Evolutionary conservation across 1,140 invertebrate genomes (phyloP).

Genomic region (Lucilia sericata): DNA sequence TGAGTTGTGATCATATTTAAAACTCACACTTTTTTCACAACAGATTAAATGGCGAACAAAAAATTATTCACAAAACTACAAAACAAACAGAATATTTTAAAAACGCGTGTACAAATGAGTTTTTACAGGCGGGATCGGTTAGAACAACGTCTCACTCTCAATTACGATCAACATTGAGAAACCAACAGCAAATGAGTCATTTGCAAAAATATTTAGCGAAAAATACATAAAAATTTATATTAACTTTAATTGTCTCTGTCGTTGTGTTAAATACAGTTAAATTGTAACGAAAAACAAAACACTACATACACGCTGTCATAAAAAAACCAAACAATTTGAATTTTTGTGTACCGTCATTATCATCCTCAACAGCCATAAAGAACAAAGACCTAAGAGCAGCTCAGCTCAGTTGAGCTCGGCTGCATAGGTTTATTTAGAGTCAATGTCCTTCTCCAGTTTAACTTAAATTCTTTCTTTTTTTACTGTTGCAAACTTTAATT

Average conservation of each 20-base stretch:
- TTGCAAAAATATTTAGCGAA: conserved; percentile 5
- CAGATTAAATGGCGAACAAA: neutral
- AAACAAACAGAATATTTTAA: too few species aligned
- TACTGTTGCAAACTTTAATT: conserved; percentile 1
- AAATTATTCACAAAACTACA: neutral
- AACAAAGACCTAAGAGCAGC: conserved; percentile 1
- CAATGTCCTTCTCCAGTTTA: conserved; percentile 19
- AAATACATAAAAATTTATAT: neutral
- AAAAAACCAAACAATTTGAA: too few species aligned
- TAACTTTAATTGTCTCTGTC: conserved; percentile 24
- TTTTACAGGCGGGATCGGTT: neutral
- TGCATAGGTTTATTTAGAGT: conserved; percentile 12
- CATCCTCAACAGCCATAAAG: neutral
- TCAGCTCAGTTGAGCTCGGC: neutral
- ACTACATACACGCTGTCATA: too few species aligned
- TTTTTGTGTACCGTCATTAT: neutral
- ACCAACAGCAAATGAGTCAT: conserved; percentile 4
- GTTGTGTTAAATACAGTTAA: conserved; percentile 2
- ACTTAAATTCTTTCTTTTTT: conserved; percentile 5
- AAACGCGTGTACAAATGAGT: neutral
- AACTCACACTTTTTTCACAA: conserved; percentile 19
- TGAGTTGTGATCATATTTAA: neutral
- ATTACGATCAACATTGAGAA: neutral
- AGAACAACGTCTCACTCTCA: neutral
- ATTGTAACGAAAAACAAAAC: too few species aligned